Evolutionary conservation across 2,797 vertebrate species (phyloP), one percentile per base, ranked within the genome.

Genomic region (Amniataba percoides): DNA sequence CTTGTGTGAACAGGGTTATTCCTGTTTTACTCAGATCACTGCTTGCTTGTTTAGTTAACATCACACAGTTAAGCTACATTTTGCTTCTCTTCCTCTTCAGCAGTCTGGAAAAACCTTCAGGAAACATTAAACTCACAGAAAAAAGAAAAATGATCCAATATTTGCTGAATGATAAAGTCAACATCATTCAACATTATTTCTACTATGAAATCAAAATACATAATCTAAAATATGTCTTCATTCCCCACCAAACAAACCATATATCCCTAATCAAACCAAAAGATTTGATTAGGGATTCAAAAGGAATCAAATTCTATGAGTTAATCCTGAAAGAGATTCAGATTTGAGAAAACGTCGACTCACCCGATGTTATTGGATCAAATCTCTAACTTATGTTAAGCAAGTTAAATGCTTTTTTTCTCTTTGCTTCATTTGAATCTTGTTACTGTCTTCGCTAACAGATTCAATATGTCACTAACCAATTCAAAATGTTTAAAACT

Each of bases 401-500:
- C 7, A 6, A 8, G 34, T 36, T 36, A 36, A 36, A 36, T 36
- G 4, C 5, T 36, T 36, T 36, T 36, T 36, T 6, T 15, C 14
- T 43, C 7, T 21, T 21, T 36, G 27, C 15, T 58, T 43, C 9
- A 14, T n/a, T 46, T 36, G 15, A 48, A 18, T 56, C 16, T 27
- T 27, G 8, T 40, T 5, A 43, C 15, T 18, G 9, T 72, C 27
- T 11, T 45, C 58, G 45, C 14, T 10, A n/a, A 5, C 14, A 6
- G 21, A 25, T 45, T 43, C 40, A 60, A 25, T 16, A 18, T 25
- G 21, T 25, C 58, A 25, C 5, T 8, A 36, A 42, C 51, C 25
- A 25, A 12, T 43, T 71, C 60, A 65, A 13, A 52, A 25, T 52
- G 23, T 59, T 45, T 7, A 12, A 72, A 48, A 48, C 21, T n/a